Conservation (phyloP, 1,140 invertebrate species). For the Drosophila nannoptera region DNA sequence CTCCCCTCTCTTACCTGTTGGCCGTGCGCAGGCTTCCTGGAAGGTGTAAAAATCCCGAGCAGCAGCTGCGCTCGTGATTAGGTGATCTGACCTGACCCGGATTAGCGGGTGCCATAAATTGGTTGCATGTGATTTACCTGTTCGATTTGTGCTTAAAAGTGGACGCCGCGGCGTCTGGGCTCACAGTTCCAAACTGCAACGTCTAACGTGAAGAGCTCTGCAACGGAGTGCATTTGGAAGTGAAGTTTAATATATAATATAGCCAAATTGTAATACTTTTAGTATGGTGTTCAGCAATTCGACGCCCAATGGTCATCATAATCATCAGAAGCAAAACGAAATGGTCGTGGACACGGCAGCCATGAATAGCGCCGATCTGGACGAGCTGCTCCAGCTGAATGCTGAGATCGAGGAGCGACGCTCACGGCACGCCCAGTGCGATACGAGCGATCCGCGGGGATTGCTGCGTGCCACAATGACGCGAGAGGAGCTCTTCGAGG, state of each 20-base stretch:
- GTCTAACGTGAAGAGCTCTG: constrained; percentile 61
- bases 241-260: constrained; percentile 5
- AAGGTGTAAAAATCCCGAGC: constrained; percentile 46
- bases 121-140: constrained; percentile 39
- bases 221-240: background rate
- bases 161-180: background rate
- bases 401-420: constrained; percentile 63
- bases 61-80: constrained; percentile 18
- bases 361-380: constrained; percentile 61
- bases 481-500: constrained; percentile 68
- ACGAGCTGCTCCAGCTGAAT: constrained; percentile 56
- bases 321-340: constrained; percentile 50
- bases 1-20: constrained; percentile 36
- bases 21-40: constrained; percentile 42
- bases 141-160: constrained; percentile 25
- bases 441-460: constrained; percentile 33
- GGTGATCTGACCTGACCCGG: constrained; percentile 35
- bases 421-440: constrained; percentile 18
- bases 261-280: constrained; percentile 2
- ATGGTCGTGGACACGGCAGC: constrained; percentile 58
- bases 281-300: constrained; percentile 70
- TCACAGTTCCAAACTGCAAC: constrained; percentile 65
- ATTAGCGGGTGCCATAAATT: constrained; percentile 38
- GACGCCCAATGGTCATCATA: constrained; percentile 41
- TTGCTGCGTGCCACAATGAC: constrained; percentile 65